phyloP scores from a whole-genome alignment of 1,140 invertebrate species.

The Coenobita brevimanus region DNA sequence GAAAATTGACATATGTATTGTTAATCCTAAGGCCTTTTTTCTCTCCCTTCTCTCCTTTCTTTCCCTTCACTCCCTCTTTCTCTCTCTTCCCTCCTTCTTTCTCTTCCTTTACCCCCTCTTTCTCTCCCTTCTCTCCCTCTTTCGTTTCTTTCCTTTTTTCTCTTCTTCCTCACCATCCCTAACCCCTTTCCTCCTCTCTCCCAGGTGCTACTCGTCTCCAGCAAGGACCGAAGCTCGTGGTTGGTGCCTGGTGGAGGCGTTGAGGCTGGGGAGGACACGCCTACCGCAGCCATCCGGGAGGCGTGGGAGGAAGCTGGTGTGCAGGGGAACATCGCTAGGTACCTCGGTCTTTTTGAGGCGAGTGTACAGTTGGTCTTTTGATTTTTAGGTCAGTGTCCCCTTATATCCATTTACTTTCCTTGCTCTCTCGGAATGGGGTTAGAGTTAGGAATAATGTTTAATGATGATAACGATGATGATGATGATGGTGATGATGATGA shows the following conservation, averaged over 20 bases:
- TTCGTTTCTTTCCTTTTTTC: background rate
- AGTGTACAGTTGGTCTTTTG: background rate
- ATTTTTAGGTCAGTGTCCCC: background rate
- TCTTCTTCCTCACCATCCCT: background rate
- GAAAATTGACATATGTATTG: no score
- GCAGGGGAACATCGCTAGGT: conserved; percentile 87
- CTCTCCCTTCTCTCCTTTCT: no score
- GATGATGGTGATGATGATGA: background rate
- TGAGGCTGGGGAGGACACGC: conserved; percentile 89
- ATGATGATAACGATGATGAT: no score
- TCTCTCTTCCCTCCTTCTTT: background rate
- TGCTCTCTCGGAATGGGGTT: no score
- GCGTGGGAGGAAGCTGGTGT: conserved; percentile 97
- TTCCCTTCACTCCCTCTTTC: background rate
- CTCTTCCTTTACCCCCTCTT: background rate
- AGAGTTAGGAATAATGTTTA: no score
- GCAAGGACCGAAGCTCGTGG: conserved; percentile 90
- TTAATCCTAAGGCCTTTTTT: no score
- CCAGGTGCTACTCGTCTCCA: conserved; percentile 84
- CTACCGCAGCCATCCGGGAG: conserved; percentile 90
- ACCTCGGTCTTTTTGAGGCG: conserved; percentile 95
- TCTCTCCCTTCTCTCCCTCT: background rate
- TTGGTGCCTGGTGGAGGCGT: conserved; percentile 96
- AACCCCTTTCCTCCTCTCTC: background rate
- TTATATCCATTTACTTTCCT: background rate